A percentile compares a stretch with the other conserved stretches of the same genome.
Evolutionary conservation across 2,113 vertebrate species (phyloP).

Genomic region (Corythaeola cristata): DNA sequence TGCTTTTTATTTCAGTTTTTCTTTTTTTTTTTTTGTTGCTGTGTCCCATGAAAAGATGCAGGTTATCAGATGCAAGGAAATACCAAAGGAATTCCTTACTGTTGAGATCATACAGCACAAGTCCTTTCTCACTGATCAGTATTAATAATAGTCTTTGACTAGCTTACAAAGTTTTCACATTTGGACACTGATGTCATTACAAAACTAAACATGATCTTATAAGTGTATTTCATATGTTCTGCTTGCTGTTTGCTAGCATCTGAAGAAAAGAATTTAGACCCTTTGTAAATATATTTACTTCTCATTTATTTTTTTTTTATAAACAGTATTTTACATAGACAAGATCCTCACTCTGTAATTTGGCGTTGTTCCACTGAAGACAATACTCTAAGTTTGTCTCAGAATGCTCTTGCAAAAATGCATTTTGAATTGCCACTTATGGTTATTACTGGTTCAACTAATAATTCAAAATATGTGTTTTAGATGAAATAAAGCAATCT

Average conservation of each 20-base stretch:
- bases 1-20: neutral
- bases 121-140: neutral
- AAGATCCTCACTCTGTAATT: neutral
- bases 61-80: neutral
- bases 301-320: neutral
- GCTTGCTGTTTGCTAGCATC: neutral
- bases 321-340: neutral
- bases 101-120: neutral
- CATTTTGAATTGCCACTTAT: neutral
- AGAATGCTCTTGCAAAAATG: neutral
- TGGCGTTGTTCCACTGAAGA: neutral
- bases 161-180: neutral
- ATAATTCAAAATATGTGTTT: conserved; percentile 3
- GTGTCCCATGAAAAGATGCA: neutral
- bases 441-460: neutral
- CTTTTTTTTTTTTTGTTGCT: neutral
- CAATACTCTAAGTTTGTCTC: neutral
- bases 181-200: neutral
- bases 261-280: neutral
- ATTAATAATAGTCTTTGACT: neutral
- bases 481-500: conserved; percentile 82
- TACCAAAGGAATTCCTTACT: neutral
- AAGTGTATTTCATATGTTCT: neutral
- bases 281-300: neutral
- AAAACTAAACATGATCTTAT: neutral